Conservation (phyloP, 2,888 invertebrate species). For the Lepidochitona cinerea region DNA sequence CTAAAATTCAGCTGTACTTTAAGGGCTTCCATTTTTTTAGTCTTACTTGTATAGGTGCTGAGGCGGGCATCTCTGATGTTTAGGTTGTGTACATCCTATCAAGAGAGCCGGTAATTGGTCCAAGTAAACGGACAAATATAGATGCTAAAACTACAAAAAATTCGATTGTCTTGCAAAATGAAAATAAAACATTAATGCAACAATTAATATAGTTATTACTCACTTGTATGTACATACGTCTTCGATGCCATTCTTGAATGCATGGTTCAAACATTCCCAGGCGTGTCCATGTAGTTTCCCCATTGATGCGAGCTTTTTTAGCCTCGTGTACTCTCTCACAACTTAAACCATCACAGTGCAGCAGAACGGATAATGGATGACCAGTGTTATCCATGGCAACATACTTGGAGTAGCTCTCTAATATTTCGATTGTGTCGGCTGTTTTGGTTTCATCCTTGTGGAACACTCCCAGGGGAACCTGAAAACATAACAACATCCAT, state of each 20-base stretch:
- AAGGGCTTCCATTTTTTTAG: no score
- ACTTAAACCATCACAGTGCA: conserved; percentile 33
- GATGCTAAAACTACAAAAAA: no score
- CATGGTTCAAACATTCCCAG: conserved; percentile 20
- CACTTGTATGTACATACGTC: conserved; percentile 29
- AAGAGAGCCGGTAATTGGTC: no score
- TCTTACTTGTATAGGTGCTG: no score
- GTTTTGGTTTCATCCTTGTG: conserved; percentile 33
- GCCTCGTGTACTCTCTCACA: conserved; percentile 33
- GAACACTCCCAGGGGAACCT: conserved; percentile 33
- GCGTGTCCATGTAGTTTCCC: conserved; percentile 13
- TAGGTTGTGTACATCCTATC: no score
- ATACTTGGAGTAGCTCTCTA: conserved; percentile 30
- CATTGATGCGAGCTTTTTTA: conserved; percentile 27
- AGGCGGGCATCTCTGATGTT: no score
- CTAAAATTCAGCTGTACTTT: no score
- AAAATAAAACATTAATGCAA: no score
- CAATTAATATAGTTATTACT: no score
- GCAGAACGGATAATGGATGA: conserved; percentile 12
- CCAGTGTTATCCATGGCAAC: conserved; percentile 24
- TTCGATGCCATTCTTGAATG: conserved; percentile 31
- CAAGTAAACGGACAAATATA: no score
- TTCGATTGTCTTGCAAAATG: no score
- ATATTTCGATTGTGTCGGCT: conserved; percentile 30
- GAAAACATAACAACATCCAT: no score